These are phyloP conservation scores for Meteorus cinctellus DNA, from an alignment of 2,888 invertebrate genomes.

Conservation along the genomic window DNA sequence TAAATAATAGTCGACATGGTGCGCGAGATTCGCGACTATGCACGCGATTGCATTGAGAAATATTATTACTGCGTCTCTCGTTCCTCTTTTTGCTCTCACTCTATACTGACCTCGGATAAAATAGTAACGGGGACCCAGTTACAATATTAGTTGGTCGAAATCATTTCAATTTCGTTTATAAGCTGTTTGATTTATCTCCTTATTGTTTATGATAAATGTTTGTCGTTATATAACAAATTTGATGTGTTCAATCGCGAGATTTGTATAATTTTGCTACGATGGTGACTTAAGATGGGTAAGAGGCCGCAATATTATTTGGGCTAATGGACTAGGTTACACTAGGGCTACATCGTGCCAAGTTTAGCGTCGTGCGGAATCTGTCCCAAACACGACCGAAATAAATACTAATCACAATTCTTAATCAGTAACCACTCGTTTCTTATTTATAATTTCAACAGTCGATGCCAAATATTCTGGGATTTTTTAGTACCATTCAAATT, in stretches of 20 bases:
- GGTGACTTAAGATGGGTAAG: constrained; percentile 42
- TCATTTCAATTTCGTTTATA: no score
- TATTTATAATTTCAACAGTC: constrained; percentile 40
- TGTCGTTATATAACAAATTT: constrained; percentile 6
- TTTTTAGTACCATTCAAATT: not conserved
- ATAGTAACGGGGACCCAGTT: constrained; percentile 46
- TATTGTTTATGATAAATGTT: not conserved
- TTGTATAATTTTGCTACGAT: constrained; percentile 37
- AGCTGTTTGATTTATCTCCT: no score
- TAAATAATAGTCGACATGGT: constrained; percentile 6
- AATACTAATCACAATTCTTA: constrained; percentile 70
- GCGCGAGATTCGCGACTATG: not conserved
- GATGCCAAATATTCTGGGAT: constrained; percentile 16
- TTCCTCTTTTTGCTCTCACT: not conserved
- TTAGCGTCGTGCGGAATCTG: constrained; percentile 65
- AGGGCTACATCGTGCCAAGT: constrained; percentile 65
- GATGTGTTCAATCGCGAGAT: constrained; percentile 12
- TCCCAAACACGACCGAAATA: constrained; percentile 70
- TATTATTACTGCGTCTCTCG: constrained; percentile 30
- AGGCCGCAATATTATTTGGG: constrained; percentile 63
- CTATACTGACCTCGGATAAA: constrained; percentile 42
- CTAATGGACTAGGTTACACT: constrained; percentile 71
- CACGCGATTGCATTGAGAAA: constrained; percentile 22
- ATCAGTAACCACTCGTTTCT: constrained; percentile 60
- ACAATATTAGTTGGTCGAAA: constrained; percentile 43